These are phyloP conservation scores for Listronotus oregonensis DNA, from an alignment of 1,140 invertebrate genomes.

Conservation along the genomic window DNA sequence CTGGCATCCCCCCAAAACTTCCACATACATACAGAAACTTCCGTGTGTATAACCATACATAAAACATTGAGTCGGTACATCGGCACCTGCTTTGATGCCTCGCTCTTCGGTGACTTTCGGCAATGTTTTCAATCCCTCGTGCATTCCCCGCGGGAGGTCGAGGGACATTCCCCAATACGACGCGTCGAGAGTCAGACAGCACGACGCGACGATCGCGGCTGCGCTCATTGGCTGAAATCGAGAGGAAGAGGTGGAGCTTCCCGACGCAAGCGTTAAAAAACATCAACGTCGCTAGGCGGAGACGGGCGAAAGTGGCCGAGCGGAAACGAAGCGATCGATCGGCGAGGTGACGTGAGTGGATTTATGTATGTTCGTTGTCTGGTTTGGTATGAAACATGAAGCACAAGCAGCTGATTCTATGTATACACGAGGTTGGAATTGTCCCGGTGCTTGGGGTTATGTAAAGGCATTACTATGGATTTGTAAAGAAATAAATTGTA, in stretches of 20 bases:
- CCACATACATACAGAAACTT: conserved; percentile 18
- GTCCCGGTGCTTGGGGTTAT: not conserved
- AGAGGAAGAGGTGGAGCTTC: conserved; percentile 22
- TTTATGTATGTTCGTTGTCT: conserved; percentile 7
- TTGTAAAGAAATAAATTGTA: too few species aligned
- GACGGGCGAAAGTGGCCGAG: conserved; percentile 18
- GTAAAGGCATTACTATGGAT: too few species aligned
- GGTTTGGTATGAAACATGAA: conserved; percentile 1
- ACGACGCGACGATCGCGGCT: conserved; percentile 13
- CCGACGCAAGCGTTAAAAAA: conserved; percentile 19
- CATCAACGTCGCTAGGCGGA: not conserved
- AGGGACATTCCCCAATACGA: conserved; percentile 22
- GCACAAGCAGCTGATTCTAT: conserved; percentile 6
- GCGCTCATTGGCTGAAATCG: conserved; percentile 26
- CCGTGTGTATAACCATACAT: conserved; percentile 24
- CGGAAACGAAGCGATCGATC: conserved; percentile 13
- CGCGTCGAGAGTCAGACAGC: conserved; percentile 26
- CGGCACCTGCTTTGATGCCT: conserved; percentile 29
- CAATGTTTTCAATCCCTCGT: conserved; percentile 1
- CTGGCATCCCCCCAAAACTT: conserved; percentile 1
- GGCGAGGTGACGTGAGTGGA: conserved; percentile 1
- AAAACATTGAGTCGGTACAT: conserved; percentile 24
- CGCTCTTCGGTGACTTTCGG: conserved; percentile 17
- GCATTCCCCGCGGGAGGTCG: not conserved
- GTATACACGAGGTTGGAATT: not conserved